A percentile compares a stretch with the other conserved stretches of the same genome.
phyloP scores from a whole-genome alignment of 2,797 vertebrate species.

The Gorsachius magnificus region DNA sequence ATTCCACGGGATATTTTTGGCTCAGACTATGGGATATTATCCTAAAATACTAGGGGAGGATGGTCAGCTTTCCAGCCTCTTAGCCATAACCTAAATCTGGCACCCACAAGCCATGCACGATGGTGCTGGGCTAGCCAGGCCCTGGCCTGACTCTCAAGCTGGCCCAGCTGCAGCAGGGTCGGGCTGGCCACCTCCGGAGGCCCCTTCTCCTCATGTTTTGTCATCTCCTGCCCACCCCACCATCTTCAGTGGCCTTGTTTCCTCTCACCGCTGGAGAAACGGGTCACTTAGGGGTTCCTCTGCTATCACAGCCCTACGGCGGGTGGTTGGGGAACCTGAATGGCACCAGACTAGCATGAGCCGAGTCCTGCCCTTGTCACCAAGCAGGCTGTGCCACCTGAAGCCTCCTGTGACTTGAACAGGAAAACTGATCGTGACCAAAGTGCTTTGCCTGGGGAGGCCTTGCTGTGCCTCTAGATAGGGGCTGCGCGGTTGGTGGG shows the following conservation, averaged over 20 bases:
- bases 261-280: neutral
- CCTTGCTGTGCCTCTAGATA: accelerated
- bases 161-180: neutral
- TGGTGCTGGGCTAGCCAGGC: neutral
- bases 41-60: neutral
- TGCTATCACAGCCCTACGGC: accelerated
- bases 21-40: neutral
- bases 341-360: accelerated
- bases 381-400: neutral
- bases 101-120: accelerated
- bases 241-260: neutral
- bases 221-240: neutral
- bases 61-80: neutral
- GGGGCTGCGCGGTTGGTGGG: accelerated
- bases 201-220: neutral
- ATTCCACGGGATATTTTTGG: neutral
- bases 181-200: accelerated
- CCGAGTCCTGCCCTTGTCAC: accelerated
- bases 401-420: neutral
- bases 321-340: too few species aligned
- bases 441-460: neutral
- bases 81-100: neutral
- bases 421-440: accelerated
- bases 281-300: accelerated
- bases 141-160: too few species aligned